A percentile compares a stretch with the other conserved stretches of the same genome.
phyloP scores from a whole-genome alignment of 1,140 invertebrate species.

The Drosophila kurseongensis region DNA sequence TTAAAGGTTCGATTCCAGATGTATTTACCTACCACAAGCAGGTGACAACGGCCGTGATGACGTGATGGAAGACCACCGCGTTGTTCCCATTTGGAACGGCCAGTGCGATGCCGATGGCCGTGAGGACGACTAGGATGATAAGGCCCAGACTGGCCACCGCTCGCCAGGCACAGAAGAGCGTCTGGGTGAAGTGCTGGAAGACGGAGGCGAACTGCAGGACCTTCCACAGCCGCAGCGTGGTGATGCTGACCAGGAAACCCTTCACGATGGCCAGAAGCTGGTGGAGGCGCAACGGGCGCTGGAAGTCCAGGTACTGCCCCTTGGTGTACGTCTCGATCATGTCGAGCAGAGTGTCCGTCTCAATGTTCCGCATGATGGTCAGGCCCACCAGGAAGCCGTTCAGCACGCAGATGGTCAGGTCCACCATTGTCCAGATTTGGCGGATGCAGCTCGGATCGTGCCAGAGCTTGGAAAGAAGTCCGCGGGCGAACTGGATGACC shows the following conservation, averaged over 20 bases:
- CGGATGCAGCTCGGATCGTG: conserved; percentile 23
- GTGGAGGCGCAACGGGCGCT: conserved; percentile 22
- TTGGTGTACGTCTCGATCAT: conserved; percentile 32
- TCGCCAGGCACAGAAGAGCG: conserved; percentile 51
- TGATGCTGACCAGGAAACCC: conserved; percentile 59
- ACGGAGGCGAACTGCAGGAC: conserved; percentile 69
- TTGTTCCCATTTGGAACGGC: conserved; percentile 70
- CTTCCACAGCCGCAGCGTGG: conserved; percentile 76
- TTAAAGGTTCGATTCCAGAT: too few relatives aligned
- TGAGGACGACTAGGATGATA: conserved; percentile 45
- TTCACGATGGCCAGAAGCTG: background rate
- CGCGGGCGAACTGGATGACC: conserved; percentile 49
- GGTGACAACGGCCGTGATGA: conserved; percentile 36
- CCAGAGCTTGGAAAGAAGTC: conserved; percentile 40
- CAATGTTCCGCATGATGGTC: conserved; percentile 1
- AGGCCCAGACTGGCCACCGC: conserved; percentile 42
- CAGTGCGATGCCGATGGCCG: conserved; percentile 47
- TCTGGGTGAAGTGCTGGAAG: conserved; percentile 61
- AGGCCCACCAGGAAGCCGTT: conserved; percentile 25
- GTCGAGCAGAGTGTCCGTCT: background rate
- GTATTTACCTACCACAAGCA: conserved; percentile 40
- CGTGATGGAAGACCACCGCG: conserved; percentile 14
- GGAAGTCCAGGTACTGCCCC: conserved; percentile 47
- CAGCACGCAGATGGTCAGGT: conserved; percentile 51
- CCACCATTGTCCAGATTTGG: conserved; percentile 59